Conservation (phyloP, 1,140 invertebrate species). For the Procambarus virginalis region DNA sequence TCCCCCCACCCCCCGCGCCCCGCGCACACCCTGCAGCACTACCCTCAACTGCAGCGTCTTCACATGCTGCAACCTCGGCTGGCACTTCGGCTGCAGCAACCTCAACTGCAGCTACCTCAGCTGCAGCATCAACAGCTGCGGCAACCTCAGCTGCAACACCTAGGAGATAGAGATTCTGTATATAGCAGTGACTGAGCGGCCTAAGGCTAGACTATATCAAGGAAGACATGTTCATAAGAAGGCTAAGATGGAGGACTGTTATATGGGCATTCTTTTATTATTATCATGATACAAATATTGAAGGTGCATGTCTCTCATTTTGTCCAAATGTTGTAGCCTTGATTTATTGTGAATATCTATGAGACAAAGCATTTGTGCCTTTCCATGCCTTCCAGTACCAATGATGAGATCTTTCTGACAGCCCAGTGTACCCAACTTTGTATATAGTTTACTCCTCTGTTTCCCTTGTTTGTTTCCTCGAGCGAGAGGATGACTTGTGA, state of each 20-base stretch:
- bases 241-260: slow-evolving; percentile 62
- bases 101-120: slow-evolving; percentile 45
- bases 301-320: slow-evolving; percentile 69
- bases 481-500: slow-evolving; percentile 51
- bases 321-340: slow-evolving; percentile 67
- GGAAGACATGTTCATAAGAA: slow-evolving; percentile 64
- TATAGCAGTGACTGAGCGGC: slow-evolving; percentile 60
- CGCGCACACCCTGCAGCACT: slow-evolving; percentile 8
- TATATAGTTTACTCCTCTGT: slow-evolving; percentile 62
- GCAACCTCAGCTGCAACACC: slow-evolving; percentile 41
- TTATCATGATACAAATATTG: slow-evolving; percentile 69
- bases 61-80: slow-evolving; percentile 37
- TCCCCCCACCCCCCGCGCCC: slow-evolving; percentile 13
- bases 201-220: slow-evolving; percentile 56
- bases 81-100: slow-evolving; percentile 39
- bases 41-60: slow-evolving; percentile 14
- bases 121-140: slow-evolving; percentile 38
- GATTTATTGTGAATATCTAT: slow-evolving; percentile 65
- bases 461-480: slow-evolving; percentile 39
- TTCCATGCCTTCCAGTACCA: slow-evolving; percentile 68
- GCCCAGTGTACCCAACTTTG: slow-evolving; percentile 63
- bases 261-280: slow-evolving; percentile 67
- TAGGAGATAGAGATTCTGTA: slow-evolving; percentile 61
- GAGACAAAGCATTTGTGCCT: slow-evolving; percentile 69
- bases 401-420: slow-evolving; percentile 66